phyloP scores from a whole-genome alignment of 1,140 invertebrate genomes.

The Eulimnadia texana region DNA sequence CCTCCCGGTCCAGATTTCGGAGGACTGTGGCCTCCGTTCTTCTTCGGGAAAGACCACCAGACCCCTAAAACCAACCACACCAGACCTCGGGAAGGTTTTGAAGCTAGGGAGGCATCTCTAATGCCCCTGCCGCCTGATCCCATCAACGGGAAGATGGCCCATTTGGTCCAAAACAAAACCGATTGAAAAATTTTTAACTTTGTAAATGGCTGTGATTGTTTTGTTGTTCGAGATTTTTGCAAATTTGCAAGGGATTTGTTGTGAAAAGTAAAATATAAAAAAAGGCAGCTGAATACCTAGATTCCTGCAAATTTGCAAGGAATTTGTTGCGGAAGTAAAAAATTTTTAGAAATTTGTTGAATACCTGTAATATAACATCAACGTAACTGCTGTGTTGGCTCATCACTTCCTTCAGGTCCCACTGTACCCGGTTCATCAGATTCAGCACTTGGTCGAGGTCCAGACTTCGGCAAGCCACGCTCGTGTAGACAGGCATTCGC shows the following conservation, averaged over 20 bases:
- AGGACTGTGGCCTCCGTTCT: background rate
- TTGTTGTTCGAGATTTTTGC: background rate
- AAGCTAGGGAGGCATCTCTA: no score
- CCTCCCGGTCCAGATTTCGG: background rate
- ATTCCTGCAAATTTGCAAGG: background rate
- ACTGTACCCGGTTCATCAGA: slow-evolving; percentile 79
- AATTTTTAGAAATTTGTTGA: slow-evolving; percentile 1
- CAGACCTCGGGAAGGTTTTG: no score
- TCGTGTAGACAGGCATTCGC: slow-evolving; percentile 68
- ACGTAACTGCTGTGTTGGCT: slow-evolving; percentile 85
- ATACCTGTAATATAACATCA: slow-evolving; percentile 37
- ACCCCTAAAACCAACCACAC: background rate
- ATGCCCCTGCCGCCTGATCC: slow-evolving; percentile 4
- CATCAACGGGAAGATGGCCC: background rate
- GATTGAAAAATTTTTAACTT: background rate
- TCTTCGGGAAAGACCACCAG: background rate
- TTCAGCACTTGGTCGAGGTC: slow-evolving; percentile 60
- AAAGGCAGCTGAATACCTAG: slow-evolving; percentile 26
- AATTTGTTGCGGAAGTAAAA: background rate
- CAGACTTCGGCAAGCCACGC: slow-evolving; percentile 60
- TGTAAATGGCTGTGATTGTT: background rate
- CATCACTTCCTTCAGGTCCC: slow-evolving; percentile 91
- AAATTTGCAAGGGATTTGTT: background rate
- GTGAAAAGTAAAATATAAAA: background rate
- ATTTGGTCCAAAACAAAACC: background rate